A percentile compares a stretch with the other conserved stretches of the same genome.
These are phyloP conservation scores for Erebia epiphron DNA, from an alignment of 2,888 invertebrate species.

Conservation along the genomic window DNA sequence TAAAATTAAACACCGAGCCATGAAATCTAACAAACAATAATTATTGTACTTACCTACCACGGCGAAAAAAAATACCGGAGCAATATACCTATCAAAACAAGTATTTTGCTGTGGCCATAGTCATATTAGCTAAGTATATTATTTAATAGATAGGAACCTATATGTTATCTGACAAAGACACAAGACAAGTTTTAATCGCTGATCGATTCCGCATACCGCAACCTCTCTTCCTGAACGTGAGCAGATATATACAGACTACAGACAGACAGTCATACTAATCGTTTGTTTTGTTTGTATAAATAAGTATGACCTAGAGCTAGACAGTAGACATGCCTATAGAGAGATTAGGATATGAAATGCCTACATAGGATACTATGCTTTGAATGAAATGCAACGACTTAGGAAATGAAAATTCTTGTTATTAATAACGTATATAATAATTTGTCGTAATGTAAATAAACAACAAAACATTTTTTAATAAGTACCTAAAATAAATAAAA, in stretches of 20 bases:
- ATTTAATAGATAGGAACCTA: not conserved
- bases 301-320: not conserved
- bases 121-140: not conserved
- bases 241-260: not conserved
- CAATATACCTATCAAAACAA: not conserved
- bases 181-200: constrained; percentile 6
- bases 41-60: no score
- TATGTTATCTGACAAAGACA: constrained; percentile 5
- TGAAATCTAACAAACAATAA: no score
- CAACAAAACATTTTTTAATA: no score
- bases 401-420: no score
- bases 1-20: no score
- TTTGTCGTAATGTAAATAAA: no score
- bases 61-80: no score
- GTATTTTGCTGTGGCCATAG: not conserved
- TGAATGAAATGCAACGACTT: not conserved
- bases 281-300: constrained; percentile 5
- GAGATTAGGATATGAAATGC: not conserved
- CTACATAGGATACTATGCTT: not conserved
- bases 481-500: no score
- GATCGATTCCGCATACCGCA: constrained; percentile 33
- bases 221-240: constrained; percentile 30
- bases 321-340: not conserved
- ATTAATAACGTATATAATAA: no score
- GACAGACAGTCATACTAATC: constrained; percentile 19